Conservation (phyloP, 64 coral and sea anemone genomes). For the Actinia tenebrosa region DNA sequence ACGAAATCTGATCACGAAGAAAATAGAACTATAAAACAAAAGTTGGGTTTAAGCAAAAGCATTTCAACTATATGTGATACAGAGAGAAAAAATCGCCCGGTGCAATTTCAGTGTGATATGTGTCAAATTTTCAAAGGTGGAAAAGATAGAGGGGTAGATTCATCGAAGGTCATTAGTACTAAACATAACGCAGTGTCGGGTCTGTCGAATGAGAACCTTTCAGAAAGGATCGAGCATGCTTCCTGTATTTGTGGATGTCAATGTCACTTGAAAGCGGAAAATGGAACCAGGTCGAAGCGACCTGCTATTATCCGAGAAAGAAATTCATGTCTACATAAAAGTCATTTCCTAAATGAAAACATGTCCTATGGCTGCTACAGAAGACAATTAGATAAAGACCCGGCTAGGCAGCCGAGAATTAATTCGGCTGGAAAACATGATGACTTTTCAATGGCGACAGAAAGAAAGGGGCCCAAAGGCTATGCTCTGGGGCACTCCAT, state of each 20-base stretch:
- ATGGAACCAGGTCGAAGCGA: neutral
- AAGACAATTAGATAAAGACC: neutral
- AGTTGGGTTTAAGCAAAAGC: neutral
- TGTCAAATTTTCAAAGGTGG: neutral
- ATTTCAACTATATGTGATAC: neutral
- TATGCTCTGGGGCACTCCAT: neutral
- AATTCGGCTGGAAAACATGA: neutral
- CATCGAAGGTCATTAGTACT: neutral
- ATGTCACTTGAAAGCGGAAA: neutral
- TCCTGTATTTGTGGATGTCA: neutral
- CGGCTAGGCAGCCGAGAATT: neutral
- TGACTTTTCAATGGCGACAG: neutral
- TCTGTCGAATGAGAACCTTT: neutral
- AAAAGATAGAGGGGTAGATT: neutral
- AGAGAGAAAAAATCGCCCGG: neutral
- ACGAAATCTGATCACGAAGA: neutral
- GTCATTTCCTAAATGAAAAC: neutral
- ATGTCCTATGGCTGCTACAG: neutral
- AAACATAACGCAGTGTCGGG: neutral
- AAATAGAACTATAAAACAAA: neutral
- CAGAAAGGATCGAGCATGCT: neutral
- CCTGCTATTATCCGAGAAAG: neutral
- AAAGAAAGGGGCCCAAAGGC: slow-evolving; percentile 3
- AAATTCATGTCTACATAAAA: neutral
- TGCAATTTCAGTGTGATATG: neutral